Evolutionary conservation across 2,113 vertebrate species (phyloP), one percentile per base, ranked within the genome.

Genomic region (Xenotilapia leptura): DNA sequence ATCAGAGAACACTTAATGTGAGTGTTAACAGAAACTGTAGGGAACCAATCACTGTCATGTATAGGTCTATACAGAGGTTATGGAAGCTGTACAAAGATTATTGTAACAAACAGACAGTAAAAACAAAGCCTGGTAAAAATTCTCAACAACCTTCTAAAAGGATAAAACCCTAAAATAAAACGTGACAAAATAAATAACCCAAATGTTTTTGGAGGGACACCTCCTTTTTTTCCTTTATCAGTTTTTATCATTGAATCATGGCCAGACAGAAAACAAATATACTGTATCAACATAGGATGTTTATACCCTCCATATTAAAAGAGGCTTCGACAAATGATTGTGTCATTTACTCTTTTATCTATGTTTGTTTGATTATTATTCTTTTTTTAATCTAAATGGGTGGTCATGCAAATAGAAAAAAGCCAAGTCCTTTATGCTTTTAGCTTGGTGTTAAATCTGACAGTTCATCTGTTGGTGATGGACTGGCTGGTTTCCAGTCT

Each of bases 31-130:
- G 70, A 91, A 91, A 87, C 9, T 45, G 33, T 17, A 82, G 40
- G 85, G 68, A 83, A 86, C 70, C 82, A 87, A 85, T 89, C 88
- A 93, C 90, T 54, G 68, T 75, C 79, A 85, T 90, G 86, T 93
- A 90, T 81, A 92, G 70, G 83, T 93, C 80, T 94, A 90, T 92
- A 92, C 89, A 90, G 81, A 94, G 91, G 56, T 93, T 94, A 95
- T 95, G 93, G 89, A 93, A 96, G 93, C 95, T 96, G 95, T 97
- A 97, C 96, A 97, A 90, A 92, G 90, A 92, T 91, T 93, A 95
- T 93, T 88, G 90, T 89, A 89, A 94, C 94, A 93, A 92, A 92
- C 81, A 51, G 88, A 94, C 88, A 91, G 84, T 90, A 83, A 94
- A 94, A 95, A 93, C 88, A 90, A 93, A 90, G 82, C 75, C 84